Evolutionary conservation across 2,888 invertebrate species (phyloP), one percentile per base, ranked within the genome.

Genomic region (Busseola fusca): DNA sequence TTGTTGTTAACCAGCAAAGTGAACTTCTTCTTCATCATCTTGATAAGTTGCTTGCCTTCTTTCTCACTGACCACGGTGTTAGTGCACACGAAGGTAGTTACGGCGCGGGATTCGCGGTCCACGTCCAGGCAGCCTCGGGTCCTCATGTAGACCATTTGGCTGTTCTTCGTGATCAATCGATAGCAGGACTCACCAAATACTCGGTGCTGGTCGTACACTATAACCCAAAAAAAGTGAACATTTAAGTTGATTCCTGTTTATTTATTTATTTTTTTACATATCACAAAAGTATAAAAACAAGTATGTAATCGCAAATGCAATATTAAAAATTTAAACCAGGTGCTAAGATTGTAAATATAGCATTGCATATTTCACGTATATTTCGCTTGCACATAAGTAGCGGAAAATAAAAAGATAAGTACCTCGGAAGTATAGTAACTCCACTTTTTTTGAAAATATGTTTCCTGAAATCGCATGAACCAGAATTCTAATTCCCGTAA

Each of bases 151-250:
- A 98, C 97, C 86, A 97, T 98, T 84, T 97, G 96, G 0, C 98
- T 98, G 69, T 97, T 98, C 87, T 97, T 97, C 1, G 97, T 97
- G 84, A 97, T 96, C 21, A 98, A 94, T 5, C 98, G 96, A 90
- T 98, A 98, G 84, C 98, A 98, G 0, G 98, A 98, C 80, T 97
- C 97, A 5, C 98, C 98, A 81, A 96, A 97, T 66, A 97, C 96
- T 80, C 97, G 97, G 59, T 97, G 97, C 83, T 97, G 96, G 88
- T 97, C 97, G 88, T 98, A 98, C 98, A 98, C 95, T 95, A 88
- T 4, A 84, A 90, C 14, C 9, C 5, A 68, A 74, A 45, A 70
- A 74, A 63, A 59, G 45, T 14, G 48, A 59, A 27, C 5, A 14
- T 72, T 71, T 30, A 50, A 56, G 6, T 45, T 14, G 5, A 37